Evolutionary conservation across 2,113 vertebrate species (phyloP).

Genomic region (Coptodon bakossiorum): DNA sequence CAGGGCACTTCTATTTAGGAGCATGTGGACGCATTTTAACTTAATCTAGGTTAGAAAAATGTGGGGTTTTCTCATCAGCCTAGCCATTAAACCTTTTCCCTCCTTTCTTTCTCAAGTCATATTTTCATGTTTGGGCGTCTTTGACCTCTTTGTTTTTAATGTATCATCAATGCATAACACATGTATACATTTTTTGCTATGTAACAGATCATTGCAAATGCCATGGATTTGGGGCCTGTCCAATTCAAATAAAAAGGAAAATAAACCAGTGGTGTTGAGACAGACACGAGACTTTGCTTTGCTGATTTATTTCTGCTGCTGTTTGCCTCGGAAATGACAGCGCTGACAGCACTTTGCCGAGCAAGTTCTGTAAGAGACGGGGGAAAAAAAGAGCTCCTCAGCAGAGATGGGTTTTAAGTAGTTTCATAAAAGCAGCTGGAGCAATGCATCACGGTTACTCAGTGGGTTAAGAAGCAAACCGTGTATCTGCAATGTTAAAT

Average conservation of each 20-base stretch:
- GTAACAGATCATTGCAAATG: background rate
- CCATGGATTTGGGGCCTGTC: background rate
- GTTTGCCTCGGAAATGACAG: background rate
- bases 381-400: accelerated
- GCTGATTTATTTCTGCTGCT: background rate
- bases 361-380: background rate
- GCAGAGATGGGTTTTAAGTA: background rate
- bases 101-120: background rate
- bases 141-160: background rate
- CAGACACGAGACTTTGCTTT: background rate
- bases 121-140: background rate
- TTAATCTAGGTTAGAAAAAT: background rate
- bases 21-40: background rate
- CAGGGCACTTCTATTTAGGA: background rate
- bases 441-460: background rate
- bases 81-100: background rate
- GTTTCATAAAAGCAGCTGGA: background rate
- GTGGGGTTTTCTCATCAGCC: background rate
- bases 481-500: conserved; percentile 16
- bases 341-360: background rate
- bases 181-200: background rate
- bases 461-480: conserved; percentile 30
- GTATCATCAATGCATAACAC: background rate
- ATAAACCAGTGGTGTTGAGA: background rate
- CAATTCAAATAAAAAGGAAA: background rate